Percentiles rank a stretch among this genome's conserved stretches.
These are phyloP conservation scores for Junonia oenone DNA, from an alignment of 2,888 invertebrate species.

Conservation along the genomic window DNA sequence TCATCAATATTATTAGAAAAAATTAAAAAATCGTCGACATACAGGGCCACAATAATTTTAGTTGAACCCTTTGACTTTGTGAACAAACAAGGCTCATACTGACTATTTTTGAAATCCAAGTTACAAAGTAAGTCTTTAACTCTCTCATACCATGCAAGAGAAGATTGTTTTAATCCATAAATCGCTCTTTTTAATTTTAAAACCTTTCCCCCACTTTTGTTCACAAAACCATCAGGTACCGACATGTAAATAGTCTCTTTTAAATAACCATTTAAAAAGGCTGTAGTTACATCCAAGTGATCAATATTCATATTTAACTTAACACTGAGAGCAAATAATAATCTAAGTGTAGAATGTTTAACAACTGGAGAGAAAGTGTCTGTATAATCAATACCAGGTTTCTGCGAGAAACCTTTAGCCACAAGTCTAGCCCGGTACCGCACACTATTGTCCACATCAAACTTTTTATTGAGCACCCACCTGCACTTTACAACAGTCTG, in stretches of 20 bases:
- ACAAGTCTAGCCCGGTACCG: conserved; percentile 18
- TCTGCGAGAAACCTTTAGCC: conserved; percentile 22
- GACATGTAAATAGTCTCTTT: background rate
- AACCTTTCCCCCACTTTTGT: background rate
- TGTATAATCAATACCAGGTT: conserved; percentile 15
- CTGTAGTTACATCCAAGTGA: conserved; percentile 7
- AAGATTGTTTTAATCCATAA: conserved; percentile 1
- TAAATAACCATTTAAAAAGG: background rate
- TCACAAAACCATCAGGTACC: background rate
- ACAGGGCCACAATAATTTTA: background rate
- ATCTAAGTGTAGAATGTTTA: conserved; percentile 4
- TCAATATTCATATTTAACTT: background rate
- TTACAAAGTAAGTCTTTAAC: background rate
- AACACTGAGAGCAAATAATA: conserved; percentile 3
- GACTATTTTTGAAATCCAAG: background rate
- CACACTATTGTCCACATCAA: conserved; percentile 16
- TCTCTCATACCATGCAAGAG: background rate
- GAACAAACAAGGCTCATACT: conserved; percentile 8
- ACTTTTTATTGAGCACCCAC: conserved; percentile 15
- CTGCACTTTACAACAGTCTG: conserved; percentile 14
- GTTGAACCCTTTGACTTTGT: background rate
- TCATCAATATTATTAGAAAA: conserved; percentile 9
- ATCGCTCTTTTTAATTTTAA: background rate
- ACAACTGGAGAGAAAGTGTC: conserved; percentile 3
- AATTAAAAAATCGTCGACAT: conserved; percentile 26